Conservation (phyloP, 2,888 invertebrate species). For the Asteroscopus sphinx region DNA sequence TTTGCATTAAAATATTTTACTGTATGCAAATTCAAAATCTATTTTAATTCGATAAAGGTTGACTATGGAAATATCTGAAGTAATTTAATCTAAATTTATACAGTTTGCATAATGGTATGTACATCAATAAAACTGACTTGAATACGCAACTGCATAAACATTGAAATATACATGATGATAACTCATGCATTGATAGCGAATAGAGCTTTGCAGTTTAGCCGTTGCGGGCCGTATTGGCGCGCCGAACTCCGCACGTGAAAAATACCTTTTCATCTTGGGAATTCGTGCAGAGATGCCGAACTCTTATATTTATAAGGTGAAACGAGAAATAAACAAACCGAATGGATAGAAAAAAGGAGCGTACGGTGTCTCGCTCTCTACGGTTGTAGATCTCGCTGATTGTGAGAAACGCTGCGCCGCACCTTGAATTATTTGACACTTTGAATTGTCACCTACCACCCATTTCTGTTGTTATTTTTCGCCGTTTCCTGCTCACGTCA, state of each 20-base stretch:
- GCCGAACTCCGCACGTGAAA: conserved; percentile 77
- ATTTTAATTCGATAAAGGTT: conserved; percentile 39
- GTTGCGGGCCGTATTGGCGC: conserved; percentile 64
- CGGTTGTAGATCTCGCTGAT: conserved; percentile 85
- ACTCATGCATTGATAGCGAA: conserved; percentile 70
- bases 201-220: conserved; percentile 72
- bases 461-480: conserved; percentile 76
- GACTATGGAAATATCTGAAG: conserved; percentile 22
- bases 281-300: conserved; percentile 84
- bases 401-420: conserved; percentile 82
- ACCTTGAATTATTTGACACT: conserved; percentile 87
- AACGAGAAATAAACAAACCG: conserved; percentile 85
- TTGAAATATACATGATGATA: conserved; percentile 52
- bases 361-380: conserved; percentile 65
- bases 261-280: conserved; percentile 87
- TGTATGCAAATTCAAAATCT: conserved; percentile 27
- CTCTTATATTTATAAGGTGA: conserved; percentile 87
- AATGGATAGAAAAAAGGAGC: conserved; percentile 77
- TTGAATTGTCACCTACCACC: conserved; percentile 81
- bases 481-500: conserved; percentile 64
- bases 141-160: conserved; percentile 15
- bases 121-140: conserved; percentile 4
- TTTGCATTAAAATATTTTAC: background rate
- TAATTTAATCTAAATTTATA: conserved; percentile 32
- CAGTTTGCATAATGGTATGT: conserved; percentile 29